Conservation (phyloP, 2,888 invertebrate species). For the Epinotia ramella region DNA sequence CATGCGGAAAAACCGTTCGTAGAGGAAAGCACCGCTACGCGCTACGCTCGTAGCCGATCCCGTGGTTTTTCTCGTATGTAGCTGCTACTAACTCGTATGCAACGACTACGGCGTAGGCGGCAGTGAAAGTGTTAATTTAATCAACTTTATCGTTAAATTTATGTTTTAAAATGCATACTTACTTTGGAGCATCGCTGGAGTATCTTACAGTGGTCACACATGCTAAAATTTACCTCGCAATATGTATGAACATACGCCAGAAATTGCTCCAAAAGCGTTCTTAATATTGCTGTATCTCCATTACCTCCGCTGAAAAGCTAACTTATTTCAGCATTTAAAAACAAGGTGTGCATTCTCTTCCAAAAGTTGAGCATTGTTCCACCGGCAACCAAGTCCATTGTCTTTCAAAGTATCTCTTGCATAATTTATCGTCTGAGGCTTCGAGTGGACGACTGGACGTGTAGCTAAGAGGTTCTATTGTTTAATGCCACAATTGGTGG, state of each 20-base stretch:
- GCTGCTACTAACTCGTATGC: no score
- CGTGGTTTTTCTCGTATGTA: no score
- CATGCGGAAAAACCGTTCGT: no score
- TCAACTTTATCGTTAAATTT: no score
- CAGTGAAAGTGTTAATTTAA: no score
- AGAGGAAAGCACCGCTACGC: no score
- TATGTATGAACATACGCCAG: neutral
- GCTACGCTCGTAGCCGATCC: no score
- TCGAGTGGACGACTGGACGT: conserved; percentile 63
- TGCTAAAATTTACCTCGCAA: neutral
- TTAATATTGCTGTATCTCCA: conserved; percentile 12
- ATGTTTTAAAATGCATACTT: no score
- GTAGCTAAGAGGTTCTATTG: conserved; percentile 83
- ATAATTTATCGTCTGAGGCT: conserved; percentile 58
- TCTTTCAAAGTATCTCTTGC: conserved; percentile 55
- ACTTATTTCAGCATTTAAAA: conserved; percentile 45
- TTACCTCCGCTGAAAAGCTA: conserved; percentile 26
- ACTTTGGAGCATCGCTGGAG: no score
- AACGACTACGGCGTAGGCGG: no score
- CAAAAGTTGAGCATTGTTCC: conserved; percentile 38
- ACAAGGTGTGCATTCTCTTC: conserved; percentile 40
- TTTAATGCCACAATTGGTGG: conserved; percentile 83
- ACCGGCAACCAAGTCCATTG: conserved; percentile 35
- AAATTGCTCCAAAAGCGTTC: neutral
- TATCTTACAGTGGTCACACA: no score